Base-by-base conservation (phyloP, 2,888 invertebrate genomes). In the Bimastos eiseni region DNA sequence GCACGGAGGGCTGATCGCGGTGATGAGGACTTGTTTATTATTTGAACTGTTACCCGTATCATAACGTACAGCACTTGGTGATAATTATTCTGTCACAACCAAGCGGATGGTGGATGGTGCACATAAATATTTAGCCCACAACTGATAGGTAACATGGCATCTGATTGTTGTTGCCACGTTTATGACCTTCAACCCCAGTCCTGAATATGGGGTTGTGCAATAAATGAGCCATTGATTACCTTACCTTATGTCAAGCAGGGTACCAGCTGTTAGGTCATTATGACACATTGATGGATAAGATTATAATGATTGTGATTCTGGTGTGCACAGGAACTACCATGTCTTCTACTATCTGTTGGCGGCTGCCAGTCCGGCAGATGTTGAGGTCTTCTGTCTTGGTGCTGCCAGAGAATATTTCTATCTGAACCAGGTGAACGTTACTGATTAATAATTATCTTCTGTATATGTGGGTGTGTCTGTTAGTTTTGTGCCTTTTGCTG, bases 301-400 rank as follows among this genome's bases (percentile, higher is more conserved):
- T 30, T 6, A 6, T 41, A 11, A 15, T 41, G 41, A 11, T 3
- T 70, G 70, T n/a, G 30, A 70, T 70, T 30, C 30, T 70, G 70
- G 2, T 70, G 2, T 70, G 30, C 83, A 38, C 90, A 91, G 98
- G 94, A 99, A 98, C 96, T 99, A 99, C 95, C 98, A 99, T 95
- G 98, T 98, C 92, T 99, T 99, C 96, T 99, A 99, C 95, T 98
- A 98, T 95, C 96, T 98, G 93, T 96, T 98, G 95, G 97, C 97
- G 92, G 98, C 98, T 92, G 97, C 98, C 37, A 97, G 96, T 91
- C 97, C 97, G 92, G 91, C 93, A 41, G 98, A 98, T 95, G 96
- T 97, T 93, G 97, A 97, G 94, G 96, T 97, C 93, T 96, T 98
- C 92, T 97, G 97, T 96, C 96, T 99, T 93, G 96, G 97, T 93